Percentiles rank a stretch among this genome's conserved stretches.
These are phyloP conservation scores for Probaryconus sp. DNA, from an alignment of 1,140 invertebrate species.

Conservation along the genomic window DNA sequence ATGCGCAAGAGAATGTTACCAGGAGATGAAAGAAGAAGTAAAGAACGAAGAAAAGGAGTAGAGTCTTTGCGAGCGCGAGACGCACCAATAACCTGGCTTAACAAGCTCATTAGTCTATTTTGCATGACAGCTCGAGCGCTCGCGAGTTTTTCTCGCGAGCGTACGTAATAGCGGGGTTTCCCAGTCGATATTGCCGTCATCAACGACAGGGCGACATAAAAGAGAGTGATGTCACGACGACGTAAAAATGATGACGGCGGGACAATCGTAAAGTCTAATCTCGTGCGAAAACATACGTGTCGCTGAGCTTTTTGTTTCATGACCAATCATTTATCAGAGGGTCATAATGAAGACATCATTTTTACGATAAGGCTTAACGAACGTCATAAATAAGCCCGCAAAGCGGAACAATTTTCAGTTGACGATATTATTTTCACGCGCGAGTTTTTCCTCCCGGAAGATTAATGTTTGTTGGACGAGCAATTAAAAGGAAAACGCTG, in stretches of 20 bases:
- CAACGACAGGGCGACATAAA: slow-evolving; percentile 12
- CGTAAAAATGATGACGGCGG: slow-evolving; percentile 11
- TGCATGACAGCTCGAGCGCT: slow-evolving; percentile 62
- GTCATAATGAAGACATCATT: slow-evolving; percentile 45
- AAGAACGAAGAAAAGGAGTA: neutral
- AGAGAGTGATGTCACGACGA: slow-evolving; percentile 3
- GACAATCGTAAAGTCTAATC: slow-evolving; percentile 63
- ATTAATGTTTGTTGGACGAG: slow-evolving; percentile 38
- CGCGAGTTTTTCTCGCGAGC: slow-evolving; percentile 44
- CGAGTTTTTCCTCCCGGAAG: slow-evolving; percentile 20
- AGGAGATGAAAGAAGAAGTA: neutral
- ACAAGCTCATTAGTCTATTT: slow-evolving; percentile 72
- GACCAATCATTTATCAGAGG: slow-evolving; percentile 37
- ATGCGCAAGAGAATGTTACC: neutral
- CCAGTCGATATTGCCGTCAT: slow-evolving; percentile 43
- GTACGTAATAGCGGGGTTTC: slow-evolving; percentile 63
- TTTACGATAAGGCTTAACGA: slow-evolving; percentile 45
- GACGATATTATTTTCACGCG: slow-evolving; percentile 25
- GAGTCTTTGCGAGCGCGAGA: slow-evolving; percentile 43
- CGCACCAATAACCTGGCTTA: slow-evolving; percentile 66
- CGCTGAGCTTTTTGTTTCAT: slow-evolving; percentile 23
- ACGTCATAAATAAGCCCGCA: slow-evolving; percentile 3
- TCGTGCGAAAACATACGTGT: slow-evolving; percentile 31
- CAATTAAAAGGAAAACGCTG: slow-evolving; percentile 46
- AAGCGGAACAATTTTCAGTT: slow-evolving; percentile 25